A percentile compares a stretch with the other conserved stretches of the same genome.
Conservation (phyloP, 2,113 vertebrate species). For the Ascaphus truei region DNA sequence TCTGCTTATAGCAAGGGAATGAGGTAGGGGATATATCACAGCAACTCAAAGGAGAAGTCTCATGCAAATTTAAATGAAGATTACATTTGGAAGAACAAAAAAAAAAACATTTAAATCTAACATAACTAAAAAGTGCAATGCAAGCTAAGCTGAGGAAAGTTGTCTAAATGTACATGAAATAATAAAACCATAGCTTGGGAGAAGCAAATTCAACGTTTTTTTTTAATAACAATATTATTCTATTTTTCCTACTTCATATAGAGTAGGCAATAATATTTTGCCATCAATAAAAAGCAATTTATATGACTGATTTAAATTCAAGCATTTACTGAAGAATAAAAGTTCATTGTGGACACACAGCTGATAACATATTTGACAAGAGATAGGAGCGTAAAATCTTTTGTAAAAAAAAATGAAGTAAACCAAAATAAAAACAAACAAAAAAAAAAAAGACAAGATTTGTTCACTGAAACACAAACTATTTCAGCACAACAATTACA, state of each 20-base stretch:
- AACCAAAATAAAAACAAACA: neutral
- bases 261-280: too few relatives aligned
- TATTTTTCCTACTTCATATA: too few relatives aligned
- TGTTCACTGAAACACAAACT: too few relatives aligned
- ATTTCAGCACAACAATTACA: neutral
- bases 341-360: neutral
- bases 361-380: neutral
- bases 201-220: too few relatives aligned
- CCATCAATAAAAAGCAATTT: too few relatives aligned
- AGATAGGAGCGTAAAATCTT: too few relatives aligned
- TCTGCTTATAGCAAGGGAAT: slow-evolving; percentile 51
- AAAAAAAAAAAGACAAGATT: neutral
- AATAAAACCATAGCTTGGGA: neutral
- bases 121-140: slow-evolving; percentile 24
- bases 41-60: slow-evolving; percentile 43
- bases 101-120: neutral
- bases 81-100: neutral
- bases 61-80: slow-evolving; percentile 4
- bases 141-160: neutral
- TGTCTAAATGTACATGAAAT: slow-evolving; percentile 2
- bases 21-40: slow-evolving; percentile 55
- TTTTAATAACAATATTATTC: too few relatives aligned
- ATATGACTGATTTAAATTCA: too few relatives aligned
- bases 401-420: too few relatives aligned
- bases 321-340: neutral